phyloP scores from a whole-genome alignment of 1,140 invertebrate species.

The Calephelis virginiensis region DNA sequence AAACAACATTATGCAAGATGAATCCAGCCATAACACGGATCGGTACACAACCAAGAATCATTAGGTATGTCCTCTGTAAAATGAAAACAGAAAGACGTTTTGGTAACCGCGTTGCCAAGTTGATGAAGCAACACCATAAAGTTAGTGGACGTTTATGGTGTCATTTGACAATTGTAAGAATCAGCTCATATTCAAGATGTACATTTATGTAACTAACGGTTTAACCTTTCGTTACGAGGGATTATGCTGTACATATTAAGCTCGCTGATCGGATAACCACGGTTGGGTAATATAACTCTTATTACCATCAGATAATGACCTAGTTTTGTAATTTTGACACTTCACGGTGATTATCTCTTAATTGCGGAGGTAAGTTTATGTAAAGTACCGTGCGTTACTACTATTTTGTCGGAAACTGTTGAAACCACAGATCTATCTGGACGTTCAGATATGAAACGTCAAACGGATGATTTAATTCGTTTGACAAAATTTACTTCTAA shows the following conservation, averaged over 20 bases:
- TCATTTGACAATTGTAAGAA: slow-evolving; percentile 3
- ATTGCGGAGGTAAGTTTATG: neutral
- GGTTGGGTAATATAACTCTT: neutral
- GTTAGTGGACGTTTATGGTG: neutral
- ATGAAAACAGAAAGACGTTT: slow-evolving; percentile 23
- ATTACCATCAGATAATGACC: slow-evolving; percentile 3
- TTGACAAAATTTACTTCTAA: too few relatives aligned
- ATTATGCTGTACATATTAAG: neutral
- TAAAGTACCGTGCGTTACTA: neutral
- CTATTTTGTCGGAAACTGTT: neutral
- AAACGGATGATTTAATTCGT: too few relatives aligned
- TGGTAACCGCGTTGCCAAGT: slow-evolving; percentile 20
- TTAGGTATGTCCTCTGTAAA: slow-evolving; percentile 30
- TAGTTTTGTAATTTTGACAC: slow-evolving; percentile 9
- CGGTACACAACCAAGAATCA: slow-evolving; percentile 26
- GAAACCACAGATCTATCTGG: neutral
- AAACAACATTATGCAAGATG: slow-evolving; percentile 45
- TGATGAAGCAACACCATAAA: slow-evolving; percentile 16
- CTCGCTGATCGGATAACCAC: neutral
- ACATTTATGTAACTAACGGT: neutral
- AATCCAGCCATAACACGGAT: slow-evolving; percentile 25
- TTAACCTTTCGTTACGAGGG: slow-evolving; percentile 10
- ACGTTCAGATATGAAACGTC: too few relatives aligned
- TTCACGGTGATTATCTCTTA: slow-evolving; percentile 2
- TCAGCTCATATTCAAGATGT: neutral